Conservation (phyloP, 2,113 vertebrate species). For the Herpailurus yagouaroundi region DNA sequence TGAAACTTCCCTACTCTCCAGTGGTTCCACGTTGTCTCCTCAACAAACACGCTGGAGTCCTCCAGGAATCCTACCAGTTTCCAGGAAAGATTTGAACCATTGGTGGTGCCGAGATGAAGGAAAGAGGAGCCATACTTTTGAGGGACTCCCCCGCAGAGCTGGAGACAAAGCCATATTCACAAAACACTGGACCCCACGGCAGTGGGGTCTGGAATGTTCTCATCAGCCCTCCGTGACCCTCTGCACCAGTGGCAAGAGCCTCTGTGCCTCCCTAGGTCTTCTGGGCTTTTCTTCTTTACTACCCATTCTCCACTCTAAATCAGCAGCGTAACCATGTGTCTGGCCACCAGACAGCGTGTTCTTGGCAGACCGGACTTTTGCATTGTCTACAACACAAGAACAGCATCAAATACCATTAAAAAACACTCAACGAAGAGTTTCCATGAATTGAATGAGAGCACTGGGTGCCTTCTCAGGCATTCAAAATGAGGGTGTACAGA, state of each 20-base stretch:
- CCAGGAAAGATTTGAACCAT: not conserved
- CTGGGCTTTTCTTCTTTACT: not conserved
- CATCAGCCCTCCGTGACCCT: not conserved
- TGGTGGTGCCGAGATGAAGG: not conserved
- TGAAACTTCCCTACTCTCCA: not conserved
- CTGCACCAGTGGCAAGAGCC: not conserved
- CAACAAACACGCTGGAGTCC: not conserved
- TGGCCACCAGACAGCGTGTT: not conserved
- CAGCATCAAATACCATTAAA: not conserved
- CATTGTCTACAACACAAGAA: not conserved
- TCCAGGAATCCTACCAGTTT: not conserved
- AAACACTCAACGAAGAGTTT: not conserved
- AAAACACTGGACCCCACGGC: not conserved
- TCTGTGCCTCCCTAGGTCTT: not conserved
- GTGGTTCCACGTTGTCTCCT: not conserved
- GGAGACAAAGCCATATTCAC: not conserved
- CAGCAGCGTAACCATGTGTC: rapidly evolving
- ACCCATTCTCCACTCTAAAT: not conserved
- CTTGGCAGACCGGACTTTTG: not conserved
- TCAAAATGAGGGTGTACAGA: not conserved
- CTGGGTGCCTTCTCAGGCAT: not conserved
- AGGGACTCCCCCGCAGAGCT: not conserved
- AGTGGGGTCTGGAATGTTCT: not conserved
- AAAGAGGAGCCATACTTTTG: not conserved
- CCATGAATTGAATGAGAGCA: too few relatives aligned